Conservation (phyloP, 2,888 invertebrate genomes). For the Ommatoiulus sabulosus region DNA sequence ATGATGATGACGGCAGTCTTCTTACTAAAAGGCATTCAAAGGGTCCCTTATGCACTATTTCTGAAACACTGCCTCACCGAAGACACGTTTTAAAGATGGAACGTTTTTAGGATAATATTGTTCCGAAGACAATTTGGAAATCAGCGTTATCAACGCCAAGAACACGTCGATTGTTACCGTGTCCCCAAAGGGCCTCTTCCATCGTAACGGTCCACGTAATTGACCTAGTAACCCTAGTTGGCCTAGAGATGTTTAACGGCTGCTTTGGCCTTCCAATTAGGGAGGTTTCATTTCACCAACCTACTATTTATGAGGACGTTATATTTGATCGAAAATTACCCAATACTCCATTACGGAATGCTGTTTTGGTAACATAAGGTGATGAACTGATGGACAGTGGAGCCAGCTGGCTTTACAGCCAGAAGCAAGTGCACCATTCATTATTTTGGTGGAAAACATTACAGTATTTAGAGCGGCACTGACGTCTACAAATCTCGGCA, state of each 20-base stretch:
- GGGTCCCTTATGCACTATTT: neutral
- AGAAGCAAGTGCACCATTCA: neutral
- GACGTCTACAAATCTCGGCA: neutral
- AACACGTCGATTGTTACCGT: neutral
- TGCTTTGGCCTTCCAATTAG: neutral
- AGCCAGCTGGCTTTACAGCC: slow-evolving; percentile 35
- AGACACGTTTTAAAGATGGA: neutral
- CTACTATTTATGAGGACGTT: neutral
- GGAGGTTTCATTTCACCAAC: neutral
- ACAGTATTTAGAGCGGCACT: slow-evolving; percentile 5
- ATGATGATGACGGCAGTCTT: neutral
- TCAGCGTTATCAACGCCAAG: neutral
- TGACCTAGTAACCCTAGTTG: neutral
- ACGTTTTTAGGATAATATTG: neutral
- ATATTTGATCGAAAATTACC: slow-evolving; percentile 24
- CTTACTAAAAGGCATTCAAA: neutral
- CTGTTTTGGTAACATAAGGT: slow-evolving; percentile 15
- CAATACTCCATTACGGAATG: slow-evolving; percentile 6
- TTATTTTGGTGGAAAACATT: slow-evolving; percentile 31
- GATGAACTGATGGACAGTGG: slow-evolving; percentile 11
- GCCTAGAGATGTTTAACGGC: slow-evolving; percentile 13
- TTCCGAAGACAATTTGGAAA: neutral
- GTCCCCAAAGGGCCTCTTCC: neutral
- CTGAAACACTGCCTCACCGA: neutral
- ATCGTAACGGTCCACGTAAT: neutral